Base-by-base conservation (phyloP, 2,888 invertebrate species). In the Mesodorylaimus sp. region DNA sequence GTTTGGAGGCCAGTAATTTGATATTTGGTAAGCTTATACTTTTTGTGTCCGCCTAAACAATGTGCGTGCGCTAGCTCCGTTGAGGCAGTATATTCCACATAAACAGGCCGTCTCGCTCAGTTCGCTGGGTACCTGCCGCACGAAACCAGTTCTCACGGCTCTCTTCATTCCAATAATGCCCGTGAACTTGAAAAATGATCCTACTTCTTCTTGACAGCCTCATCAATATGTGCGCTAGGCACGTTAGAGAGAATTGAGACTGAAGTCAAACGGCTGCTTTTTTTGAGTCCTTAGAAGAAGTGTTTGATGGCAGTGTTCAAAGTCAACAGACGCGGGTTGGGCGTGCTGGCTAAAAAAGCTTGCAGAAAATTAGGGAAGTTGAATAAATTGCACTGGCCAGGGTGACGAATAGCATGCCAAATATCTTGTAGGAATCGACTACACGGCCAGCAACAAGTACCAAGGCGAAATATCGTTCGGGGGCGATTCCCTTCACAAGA, bases 361-460 rank as follows among this genome's bases (percentile, higher is more conserved):
- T n/a, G n/a, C n/a, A n/a, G n/a, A n/a, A n/a, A n/a, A n/a, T n/a
- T n/a, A n/a, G n/a, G n/a, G n/a, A n/a, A n/a, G n/a, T n/a, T n/a
- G n/a, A n/a, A n/a, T n/a, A n/a, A n/a, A n/a, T n/a, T n/a, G n/a
- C n/a, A n/a, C n/a, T n/a, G n/a, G n/a, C n/a, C n/a, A n/a, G n/a
- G n/a, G n/a, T n/a, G n/a, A n/a, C n/a, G n/a, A n/a, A n/a, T n/a
- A n/a, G n/a, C n/a, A n/a, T n/a, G n/a, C n/a, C 36, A 16, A 16
- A 36, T 36, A 36, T 13, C 16, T 47, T 56, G 32, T 38, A 62
- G 62, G 63, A 1, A 66, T 73, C 37, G 73, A 73, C 59, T 73
- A 73, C 61, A 72, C 73, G 5, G 73, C 73, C 7, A 69, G 69
- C 54, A 73, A 73, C 57, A 73, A 73, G 56, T 74, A 73, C 66